Base-by-base conservation (phyloP, 2,797 vertebrate species). In the Hippoglossus hippoglossus region DNA sequence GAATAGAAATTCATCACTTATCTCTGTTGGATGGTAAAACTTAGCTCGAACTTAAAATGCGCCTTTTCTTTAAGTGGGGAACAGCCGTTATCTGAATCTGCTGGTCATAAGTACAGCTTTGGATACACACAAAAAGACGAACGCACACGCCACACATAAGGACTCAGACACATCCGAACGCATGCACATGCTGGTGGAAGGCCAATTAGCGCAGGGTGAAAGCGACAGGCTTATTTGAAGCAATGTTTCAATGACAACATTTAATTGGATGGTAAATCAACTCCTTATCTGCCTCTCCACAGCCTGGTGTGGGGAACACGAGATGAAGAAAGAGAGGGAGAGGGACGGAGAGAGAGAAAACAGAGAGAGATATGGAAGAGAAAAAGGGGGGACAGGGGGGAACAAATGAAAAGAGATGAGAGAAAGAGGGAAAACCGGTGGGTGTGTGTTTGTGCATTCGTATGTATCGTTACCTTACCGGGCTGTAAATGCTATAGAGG, bases 181-280 rank as follows among this genome's bases (percentile, higher is more conserved):
- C 77, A 44, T 28, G 56, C 79, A 73, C 77, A 68, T 73, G 70
- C 72, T 65, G 75, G 79, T 51, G 80, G 71, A 88, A 88, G 86
- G 69, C 81, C 84, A 91, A 90, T 91, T 88, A 91, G 88, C 36
- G 44, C 64, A 13, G 79, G 59, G 74, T 77, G 96, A 96, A 97
- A 97, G 96, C 95, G 95, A 96, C 96, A 93, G 96, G 94, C 95
- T 96, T 96, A 97, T 97, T 98, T 98, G 95, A 97, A 96, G 97
- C 97, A 96, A 97, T 98, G 98, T 98, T 99, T 98, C 97, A 98
- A 96, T 97, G 97, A 97, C 95, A 93, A 94, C 95, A 96, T 98
- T 98, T 99, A 99, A 99, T 98, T 98, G 97, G 97, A 97, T 96
- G 97, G 97, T 97, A 97, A 98, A 98, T 98, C 97, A 98, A 97